Evolutionary conservation across 2,797 vertebrate genomes (phyloP).

Genomic region (Chaunax sp.): DNA sequence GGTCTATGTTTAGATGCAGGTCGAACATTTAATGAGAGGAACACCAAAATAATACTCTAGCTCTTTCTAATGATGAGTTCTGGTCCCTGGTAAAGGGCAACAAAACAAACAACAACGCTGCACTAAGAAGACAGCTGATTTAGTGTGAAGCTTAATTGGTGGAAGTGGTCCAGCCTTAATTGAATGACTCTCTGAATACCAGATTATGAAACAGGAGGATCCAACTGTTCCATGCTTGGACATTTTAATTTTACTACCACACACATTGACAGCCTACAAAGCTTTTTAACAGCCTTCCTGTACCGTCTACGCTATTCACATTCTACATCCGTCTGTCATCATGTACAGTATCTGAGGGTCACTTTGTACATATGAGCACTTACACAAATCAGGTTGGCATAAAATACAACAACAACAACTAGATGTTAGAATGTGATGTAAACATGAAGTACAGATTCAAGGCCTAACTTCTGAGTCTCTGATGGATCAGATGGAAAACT

Average conservation of each 20-base stretch:
- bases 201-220: conserved; percentile 23
- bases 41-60: conserved; percentile 20
- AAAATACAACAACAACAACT: neutral
- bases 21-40: conserved; percentile 38
- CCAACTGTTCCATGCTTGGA: neutral
- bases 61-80: conserved; percentile 35
- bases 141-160: conserved; percentile 13
- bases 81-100: neutral
- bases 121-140: conserved; percentile 2
- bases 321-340: neutral
- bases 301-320: neutral
- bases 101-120: neutral
- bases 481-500: neutral
- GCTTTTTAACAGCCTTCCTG: conserved; percentile 14
- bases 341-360: neutral
- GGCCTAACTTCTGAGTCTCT: neutral
- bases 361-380: neutral
- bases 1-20: conserved; percentile 42
- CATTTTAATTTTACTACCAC: conserved; percentile 2
- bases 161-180: conserved; percentile 18
- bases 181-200: conserved; percentile 13
- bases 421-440: no score
- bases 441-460: neutral
- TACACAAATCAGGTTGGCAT: neutral
- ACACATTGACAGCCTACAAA: neutral